Evolutionary conservation across 1,140 invertebrate genomes (phyloP).

Genomic region (Papilio machaon): DNA sequence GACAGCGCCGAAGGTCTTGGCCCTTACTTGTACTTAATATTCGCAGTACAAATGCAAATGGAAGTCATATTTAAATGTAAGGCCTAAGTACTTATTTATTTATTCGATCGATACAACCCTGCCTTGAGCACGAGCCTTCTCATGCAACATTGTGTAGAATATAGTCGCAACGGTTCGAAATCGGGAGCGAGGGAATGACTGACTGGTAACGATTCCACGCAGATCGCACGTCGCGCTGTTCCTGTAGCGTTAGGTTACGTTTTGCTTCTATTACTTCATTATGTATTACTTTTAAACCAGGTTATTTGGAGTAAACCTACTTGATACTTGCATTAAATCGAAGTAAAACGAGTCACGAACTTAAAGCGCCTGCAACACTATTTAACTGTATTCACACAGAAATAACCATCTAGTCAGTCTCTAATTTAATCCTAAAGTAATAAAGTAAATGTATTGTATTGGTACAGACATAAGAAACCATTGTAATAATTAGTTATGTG

Average conservation of each 20-base stretch:
- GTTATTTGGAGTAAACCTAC: background rate
- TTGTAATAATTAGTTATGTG: slow-evolving; percentile 24
- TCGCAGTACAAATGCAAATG: background rate
- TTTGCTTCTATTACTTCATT: background rate
- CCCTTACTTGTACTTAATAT: too few species aligned
- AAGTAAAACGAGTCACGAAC: background rate
- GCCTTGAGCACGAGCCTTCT: background rate
- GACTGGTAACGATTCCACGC: slow-evolving; percentile 30
- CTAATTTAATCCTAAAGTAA: background rate
- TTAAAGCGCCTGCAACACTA: background rate
- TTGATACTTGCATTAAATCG: background rate
- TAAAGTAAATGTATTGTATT: background rate
- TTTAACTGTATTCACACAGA: background rate
- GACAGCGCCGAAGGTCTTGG: too few species aligned
- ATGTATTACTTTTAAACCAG: background rate
- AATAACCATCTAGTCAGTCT: background rate
- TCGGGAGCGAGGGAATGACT: slow-evolving; percentile 31
- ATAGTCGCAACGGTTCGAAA: slow-evolving; percentile 16
- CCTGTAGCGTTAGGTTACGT: background rate
- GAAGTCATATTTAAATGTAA: background rate
- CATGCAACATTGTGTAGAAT: background rate
- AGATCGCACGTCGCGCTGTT: slow-evolving; percentile 12
- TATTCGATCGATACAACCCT: background rate
- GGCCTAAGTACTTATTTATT: background rate
- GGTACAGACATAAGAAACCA: slow-evolving; percentile 19